These are phyloP conservation scores for Gymnocheta viridis DNA, from an alignment of 2,888 invertebrate genomes.

Conservation along the genomic window DNA sequence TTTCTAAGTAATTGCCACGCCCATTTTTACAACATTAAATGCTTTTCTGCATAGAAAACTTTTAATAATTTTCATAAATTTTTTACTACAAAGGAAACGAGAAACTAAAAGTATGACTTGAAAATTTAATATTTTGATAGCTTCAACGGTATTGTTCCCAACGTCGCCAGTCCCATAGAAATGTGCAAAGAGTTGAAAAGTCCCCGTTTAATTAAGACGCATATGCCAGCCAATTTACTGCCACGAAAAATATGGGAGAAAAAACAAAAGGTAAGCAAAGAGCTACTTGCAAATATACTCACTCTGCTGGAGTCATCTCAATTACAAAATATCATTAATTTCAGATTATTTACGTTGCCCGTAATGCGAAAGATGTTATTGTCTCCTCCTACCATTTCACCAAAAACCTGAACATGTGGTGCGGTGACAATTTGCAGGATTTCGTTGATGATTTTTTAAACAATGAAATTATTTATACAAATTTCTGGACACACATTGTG, in stretches of 20 bases:
- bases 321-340: not conserved
- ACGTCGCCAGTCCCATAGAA: not conserved
- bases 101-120: not conserved
- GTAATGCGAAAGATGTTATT: slow-evolving; percentile 92
- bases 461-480: slow-evolving; percentile 59
- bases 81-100: not conserved
- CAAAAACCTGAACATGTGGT: slow-evolving; percentile 84
- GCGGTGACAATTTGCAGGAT: slow-evolving; percentile 76
- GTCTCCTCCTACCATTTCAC: slow-evolving; percentile 89
- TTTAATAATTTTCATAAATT: not conserved
- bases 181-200: slow-evolving; percentile 50
- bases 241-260: slow-evolving; percentile 72
- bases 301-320: not conserved
- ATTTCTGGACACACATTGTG: slow-evolving; percentile 73
- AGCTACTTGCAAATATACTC: not conserved
- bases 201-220: slow-evolving; percentile 73
- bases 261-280: slow-evolving; percentile 56
- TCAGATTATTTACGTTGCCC: slow-evolving; percentile 89
- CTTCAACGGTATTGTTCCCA: not conserved
- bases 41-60: not conserved
- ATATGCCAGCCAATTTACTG: slow-evolving; percentile 72
- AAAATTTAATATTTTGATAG: not conserved
- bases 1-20: too few species aligned
- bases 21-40: too few species aligned
- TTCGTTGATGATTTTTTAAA: slow-evolving; percentile 61